Conservation (phyloP, 1,140 invertebrate species). For the Plutomurus gul region DNA sequence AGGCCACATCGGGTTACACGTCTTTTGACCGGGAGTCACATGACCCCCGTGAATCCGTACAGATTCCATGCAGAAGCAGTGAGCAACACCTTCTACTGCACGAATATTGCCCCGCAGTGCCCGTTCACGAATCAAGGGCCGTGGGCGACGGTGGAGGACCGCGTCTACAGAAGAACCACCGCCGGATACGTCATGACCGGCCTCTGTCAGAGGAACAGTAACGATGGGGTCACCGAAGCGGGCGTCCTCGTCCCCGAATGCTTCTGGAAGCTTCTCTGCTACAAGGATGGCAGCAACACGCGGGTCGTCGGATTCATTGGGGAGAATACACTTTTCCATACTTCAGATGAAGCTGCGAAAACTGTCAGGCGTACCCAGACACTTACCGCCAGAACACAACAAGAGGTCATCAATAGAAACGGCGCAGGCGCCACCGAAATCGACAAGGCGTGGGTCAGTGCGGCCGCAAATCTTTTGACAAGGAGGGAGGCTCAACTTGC, state of each 20-base stretch:
- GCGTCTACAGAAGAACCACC: neutral
- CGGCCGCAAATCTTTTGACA: neutral
- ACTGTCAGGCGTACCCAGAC: neutral
- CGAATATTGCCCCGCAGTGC: constrained; percentile 36
- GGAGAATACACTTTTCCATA: constrained; percentile 12
- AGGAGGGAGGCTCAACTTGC: neutral
- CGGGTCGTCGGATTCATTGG: constrained; percentile 36
- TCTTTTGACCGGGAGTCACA: constrained; percentile 32
- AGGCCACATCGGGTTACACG: neutral
- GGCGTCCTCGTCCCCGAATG: constrained; percentile 2
- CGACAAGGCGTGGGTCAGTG: constrained; percentile 17
- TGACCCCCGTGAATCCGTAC: constrained; percentile 11
- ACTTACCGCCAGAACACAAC: neutral
- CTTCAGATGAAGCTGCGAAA: neutral
- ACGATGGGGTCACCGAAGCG: neutral
- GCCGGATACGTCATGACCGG: constrained; percentile 39
- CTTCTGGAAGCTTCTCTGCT: constrained; percentile 40
- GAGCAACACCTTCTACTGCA: constrained; percentile 29
- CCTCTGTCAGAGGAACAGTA: neutral
- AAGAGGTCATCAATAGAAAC: constrained; percentile 17
- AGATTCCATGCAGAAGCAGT: constrained; percentile 5
- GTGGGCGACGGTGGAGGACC: neutral
- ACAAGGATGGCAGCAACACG: neutral
- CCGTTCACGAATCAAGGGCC: constrained; percentile 35
- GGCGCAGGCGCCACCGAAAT: neutral